phyloP scores from a whole-genome alignment of 1,140 invertebrate species.

The Euura lappo region DNA sequence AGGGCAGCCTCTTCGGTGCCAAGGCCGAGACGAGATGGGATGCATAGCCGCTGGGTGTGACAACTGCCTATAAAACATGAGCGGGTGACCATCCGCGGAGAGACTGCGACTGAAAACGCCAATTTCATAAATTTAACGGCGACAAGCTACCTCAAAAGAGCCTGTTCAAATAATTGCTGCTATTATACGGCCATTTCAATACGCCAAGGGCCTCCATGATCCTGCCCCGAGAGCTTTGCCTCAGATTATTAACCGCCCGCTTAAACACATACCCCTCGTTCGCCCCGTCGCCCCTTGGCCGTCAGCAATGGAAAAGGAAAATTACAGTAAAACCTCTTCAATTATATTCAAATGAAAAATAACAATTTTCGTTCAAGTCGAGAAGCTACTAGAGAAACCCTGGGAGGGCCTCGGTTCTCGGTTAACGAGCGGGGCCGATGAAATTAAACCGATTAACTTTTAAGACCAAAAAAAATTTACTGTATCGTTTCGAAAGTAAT shows the following conservation, averaged over 20 bases:
- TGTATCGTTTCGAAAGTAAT: background rate
- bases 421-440: background rate
- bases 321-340: background rate
- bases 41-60: slow-evolving; percentile 3
- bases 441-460: slow-evolving; percentile 1
- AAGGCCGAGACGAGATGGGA: background rate
- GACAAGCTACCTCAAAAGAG: background rate
- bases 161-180: slow-evolving; percentile 4
- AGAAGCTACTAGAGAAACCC: background rate
- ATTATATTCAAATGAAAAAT: background rate
- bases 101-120: slow-evolving; percentile 3
- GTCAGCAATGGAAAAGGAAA: background rate
- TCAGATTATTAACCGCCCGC: background rate
- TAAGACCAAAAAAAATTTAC: background rate
- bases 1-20: background rate
- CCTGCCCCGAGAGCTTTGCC: background rate
- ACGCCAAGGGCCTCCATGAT: background rate
- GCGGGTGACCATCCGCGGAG: background rate
- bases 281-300: background rate
- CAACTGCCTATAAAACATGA: slow-evolving; percentile 7
- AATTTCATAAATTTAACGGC: slow-evolving; percentile 7
- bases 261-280: background rate
- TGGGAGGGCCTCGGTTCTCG: background rate
- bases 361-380: background rate
- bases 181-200: slow-evolving; percentile 7